Conservation (phyloP, 2,797 vertebrate species). For the Knipowitschia caucasica region DNA sequence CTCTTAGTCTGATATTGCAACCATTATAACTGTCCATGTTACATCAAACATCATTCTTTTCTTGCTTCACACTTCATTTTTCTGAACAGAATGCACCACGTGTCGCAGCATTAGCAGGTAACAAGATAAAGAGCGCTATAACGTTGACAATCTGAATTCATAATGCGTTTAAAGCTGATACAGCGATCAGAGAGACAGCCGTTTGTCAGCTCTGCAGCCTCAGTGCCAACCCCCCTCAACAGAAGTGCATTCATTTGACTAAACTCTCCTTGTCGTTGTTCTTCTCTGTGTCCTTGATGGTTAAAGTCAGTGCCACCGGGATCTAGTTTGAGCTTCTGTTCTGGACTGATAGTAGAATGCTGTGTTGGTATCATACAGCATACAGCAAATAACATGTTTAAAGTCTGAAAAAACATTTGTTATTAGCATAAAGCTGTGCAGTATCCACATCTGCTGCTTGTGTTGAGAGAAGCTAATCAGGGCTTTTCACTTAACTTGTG, state of each 20-base stretch:
- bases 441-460: too few relatives aligned
- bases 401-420: too few relatives aligned
- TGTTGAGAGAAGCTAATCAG: too few relatives aligned
- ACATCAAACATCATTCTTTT: too few relatives aligned
- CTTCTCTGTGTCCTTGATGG: conserved; percentile 6
- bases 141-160: conserved; percentile 9
- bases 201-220: conserved; percentile 3
- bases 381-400: too few relatives aligned
- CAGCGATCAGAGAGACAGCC: background rate
- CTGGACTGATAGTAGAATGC: background rate
- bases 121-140: background rate
- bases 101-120: too few relatives aligned
- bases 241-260: conserved; percentile 11
- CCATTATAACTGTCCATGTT: too few relatives aligned
- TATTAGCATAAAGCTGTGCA: too few relatives aligned
- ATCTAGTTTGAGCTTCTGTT: background rate
- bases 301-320: background rate
- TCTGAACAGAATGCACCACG: too few relatives aligned
- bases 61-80: too few relatives aligned
- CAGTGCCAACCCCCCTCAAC: conserved; percentile 1
- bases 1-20: too few relatives aligned
- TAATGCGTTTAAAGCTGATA: conserved; percentile 18
- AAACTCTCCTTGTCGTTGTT: conserved; percentile 9
- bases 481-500: background rate
- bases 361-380: too few relatives aligned